These are phyloP conservation scores for Megaceryle torquata DNA, from an alignment of 2,113 vertebrate species.

Conservation along the genomic window DNA sequence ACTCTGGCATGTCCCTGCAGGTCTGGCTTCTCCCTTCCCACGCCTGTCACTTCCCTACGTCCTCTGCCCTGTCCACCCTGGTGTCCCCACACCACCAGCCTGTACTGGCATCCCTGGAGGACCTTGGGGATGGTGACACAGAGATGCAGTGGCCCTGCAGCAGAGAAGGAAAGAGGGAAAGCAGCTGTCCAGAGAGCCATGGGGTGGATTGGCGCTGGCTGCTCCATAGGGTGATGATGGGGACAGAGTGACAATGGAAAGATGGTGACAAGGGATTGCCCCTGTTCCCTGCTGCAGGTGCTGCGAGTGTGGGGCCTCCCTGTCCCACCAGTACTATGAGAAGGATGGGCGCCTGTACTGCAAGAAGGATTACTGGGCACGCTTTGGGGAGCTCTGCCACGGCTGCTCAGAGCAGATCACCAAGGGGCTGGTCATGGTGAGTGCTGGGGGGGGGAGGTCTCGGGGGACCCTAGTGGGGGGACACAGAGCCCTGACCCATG, in stretches of 20 bases:
- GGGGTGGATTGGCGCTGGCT: neutral
- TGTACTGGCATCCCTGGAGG: neutral
- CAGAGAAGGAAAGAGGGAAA: neutral
- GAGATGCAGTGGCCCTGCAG: neutral
- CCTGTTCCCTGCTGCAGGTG: slow-evolving; percentile 74
- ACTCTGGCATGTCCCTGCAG: neutral
- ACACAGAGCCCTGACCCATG: neutral
- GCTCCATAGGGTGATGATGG: accelerated
- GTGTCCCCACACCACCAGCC: neutral
- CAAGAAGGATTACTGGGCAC: slow-evolving; percentile 96
- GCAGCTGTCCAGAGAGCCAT: neutral
- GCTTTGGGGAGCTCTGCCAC: slow-evolving; percentile 92
- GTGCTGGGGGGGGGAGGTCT: neutral
- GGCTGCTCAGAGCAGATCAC: slow-evolving; percentile 94
- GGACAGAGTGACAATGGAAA: neutral
- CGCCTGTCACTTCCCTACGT: neutral
- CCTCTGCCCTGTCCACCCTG: neutral
- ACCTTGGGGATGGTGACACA: neutral
- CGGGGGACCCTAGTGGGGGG: accelerated
- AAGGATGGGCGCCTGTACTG: slow-evolving; percentile 96
- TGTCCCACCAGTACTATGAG: slow-evolving; percentile 98
- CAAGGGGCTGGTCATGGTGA: slow-evolving; percentile 97
- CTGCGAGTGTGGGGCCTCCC: slow-evolving; percentile 87
- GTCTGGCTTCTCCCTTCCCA: neutral
- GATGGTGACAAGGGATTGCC: neutral